phyloP scores from a whole-genome alignment of 2,888 invertebrate genomes.

The Drosophila siamana region DNA sequence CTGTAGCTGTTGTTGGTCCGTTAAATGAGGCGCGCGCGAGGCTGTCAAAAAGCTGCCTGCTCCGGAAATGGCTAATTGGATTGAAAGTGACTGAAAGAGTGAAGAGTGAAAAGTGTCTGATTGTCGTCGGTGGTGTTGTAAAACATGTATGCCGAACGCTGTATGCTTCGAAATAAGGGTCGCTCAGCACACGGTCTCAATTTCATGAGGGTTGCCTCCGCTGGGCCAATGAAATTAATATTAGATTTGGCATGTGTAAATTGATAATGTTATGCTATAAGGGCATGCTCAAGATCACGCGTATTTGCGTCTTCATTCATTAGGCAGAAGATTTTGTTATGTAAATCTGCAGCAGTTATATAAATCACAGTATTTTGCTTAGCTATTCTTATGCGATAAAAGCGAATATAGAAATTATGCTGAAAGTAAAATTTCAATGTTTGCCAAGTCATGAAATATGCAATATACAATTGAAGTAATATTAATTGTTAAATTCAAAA shows the following conservation, averaged over 20 bases:
- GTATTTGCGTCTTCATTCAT: background rate
- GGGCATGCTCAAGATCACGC: background rate
- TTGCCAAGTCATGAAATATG: too few species aligned
- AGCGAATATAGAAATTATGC: too few species aligned
- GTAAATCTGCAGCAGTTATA: background rate
- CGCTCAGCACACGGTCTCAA: conserved; percentile 11
- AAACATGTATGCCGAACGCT: conserved; percentile 27
- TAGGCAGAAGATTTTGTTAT: background rate
- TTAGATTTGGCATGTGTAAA: conserved; percentile 19
- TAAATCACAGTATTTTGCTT: background rate
- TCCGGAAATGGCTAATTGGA: conserved; percentile 75
- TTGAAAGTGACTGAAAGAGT: conserved; percentile 30
- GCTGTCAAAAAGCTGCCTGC: conserved; percentile 68
- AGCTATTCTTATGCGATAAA: background rate
- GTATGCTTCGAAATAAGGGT: conserved; percentile 38
- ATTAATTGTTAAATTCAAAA: too few species aligned
- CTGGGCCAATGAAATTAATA: conserved; percentile 3
- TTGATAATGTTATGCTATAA: conserved; percentile 1
- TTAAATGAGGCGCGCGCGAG: conserved; percentile 51
- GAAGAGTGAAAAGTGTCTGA: conserved; percentile 44
- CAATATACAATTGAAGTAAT: too few species aligned
- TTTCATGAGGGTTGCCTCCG: conserved; percentile 41
- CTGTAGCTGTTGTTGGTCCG: conserved; percentile 31
- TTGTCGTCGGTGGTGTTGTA: conserved; percentile 41
- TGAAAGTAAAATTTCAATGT: too few species aligned